Conservation (phyloP, 2,888 invertebrate genomes). For the Cerceris rybyensis region DNA sequence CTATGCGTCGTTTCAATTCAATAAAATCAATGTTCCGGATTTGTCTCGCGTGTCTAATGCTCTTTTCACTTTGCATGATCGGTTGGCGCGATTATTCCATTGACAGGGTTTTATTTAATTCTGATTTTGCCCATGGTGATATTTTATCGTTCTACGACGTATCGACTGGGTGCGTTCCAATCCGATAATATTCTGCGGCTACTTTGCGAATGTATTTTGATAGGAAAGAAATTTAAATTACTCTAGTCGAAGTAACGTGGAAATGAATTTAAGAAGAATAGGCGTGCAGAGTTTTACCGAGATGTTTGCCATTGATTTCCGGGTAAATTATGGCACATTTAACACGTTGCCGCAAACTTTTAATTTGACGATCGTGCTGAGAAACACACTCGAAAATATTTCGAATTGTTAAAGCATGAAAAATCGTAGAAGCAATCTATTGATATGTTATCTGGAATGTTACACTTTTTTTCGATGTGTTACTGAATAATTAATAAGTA, state of each 20-base stretch:
- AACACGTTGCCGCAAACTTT: neutral
- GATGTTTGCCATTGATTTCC: conserved; percentile 40
- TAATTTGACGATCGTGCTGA: no score
- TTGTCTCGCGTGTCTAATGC: conserved; percentile 55
- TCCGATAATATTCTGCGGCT: conserved; percentile 40
- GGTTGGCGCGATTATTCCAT: conserved; percentile 42
- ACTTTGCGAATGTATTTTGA: conserved; percentile 4
- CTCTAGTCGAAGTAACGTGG: conserved; percentile 19
- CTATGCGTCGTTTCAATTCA: conserved; percentile 37
- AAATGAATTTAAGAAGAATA: conserved; percentile 35
- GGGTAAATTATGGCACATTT: conserved; percentile 35
- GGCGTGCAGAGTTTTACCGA: conserved; percentile 15
- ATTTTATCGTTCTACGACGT: conserved; percentile 42
- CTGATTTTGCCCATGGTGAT: conserved; percentile 43
- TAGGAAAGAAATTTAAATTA: conserved; percentile 25
- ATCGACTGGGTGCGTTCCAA: conserved; percentile 28
- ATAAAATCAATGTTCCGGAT: conserved; percentile 45
- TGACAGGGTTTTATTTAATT: conserved; percentile 44
- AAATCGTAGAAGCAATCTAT: no score
- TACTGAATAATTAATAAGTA: no score
- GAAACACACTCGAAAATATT: no score
- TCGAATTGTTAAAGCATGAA: no score
- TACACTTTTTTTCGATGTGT: no score
- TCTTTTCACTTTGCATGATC: conserved; percentile 49
- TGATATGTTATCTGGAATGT: no score